These are phyloP conservation scores for Megalonaias nervosa DNA, from an alignment of 1,140 invertebrate genomes.

Conservation along the genomic window DNA sequence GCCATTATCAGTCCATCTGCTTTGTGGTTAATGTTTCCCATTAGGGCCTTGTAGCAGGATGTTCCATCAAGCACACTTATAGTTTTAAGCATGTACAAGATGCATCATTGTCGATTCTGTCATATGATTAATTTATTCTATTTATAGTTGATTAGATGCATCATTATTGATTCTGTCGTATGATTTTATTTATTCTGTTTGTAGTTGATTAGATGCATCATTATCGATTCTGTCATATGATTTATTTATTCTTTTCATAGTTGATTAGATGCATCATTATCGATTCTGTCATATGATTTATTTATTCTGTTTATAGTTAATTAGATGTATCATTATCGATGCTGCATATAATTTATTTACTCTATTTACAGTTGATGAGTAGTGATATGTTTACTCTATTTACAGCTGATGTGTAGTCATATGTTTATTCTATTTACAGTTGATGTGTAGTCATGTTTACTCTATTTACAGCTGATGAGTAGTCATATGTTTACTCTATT, in stretches of 20 bases:
- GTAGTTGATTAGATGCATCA: background rate
- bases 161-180: too few relatives aligned
- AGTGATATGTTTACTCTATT: background rate
- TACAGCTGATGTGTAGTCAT: background rate
- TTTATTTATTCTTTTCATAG: background rate
- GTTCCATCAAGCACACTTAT: too few relatives aligned
- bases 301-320: background rate
- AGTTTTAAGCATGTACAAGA: too few relatives aligned
- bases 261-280: too few relatives aligned
- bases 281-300: background rate
- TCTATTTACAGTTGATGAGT: conserved; percentile 33
- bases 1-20: too few relatives aligned
- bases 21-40: too few relatives aligned
- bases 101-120: too few relatives aligned
- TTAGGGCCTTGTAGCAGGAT: too few relatives aligned
- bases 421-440: conserved; percentile 62
- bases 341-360: conserved; percentile 14
- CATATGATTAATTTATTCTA: background rate
- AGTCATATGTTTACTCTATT: background rate
- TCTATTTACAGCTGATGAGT: background rate
- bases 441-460: conserved; percentile 79
- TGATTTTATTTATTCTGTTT: background rate
- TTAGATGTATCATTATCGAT: background rate
- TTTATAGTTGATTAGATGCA: background rate
- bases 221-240: too few relatives aligned